These are phyloP conservation scores for Eumerus sabulonum DNA, from an alignment of 2,888 invertebrate genomes.

Conservation along the genomic window DNA sequence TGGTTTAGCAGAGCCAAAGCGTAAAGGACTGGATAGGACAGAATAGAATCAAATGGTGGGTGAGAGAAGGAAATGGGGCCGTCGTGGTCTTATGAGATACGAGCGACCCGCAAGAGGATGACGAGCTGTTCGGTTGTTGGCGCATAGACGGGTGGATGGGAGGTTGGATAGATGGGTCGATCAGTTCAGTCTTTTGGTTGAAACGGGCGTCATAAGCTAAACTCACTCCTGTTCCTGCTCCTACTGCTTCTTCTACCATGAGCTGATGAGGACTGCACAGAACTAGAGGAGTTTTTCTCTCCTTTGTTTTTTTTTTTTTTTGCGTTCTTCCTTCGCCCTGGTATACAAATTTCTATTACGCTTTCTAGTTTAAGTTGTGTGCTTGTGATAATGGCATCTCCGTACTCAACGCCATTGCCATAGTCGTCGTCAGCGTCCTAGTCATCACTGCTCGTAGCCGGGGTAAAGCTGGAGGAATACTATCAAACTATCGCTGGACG, in stretches of 20 bases:
- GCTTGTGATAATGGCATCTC: constrained; percentile 67
- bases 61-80: constrained; percentile 33
- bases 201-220: constrained; percentile 56
- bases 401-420: constrained; percentile 59
- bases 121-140: constrained; percentile 55
- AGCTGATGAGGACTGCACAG: constrained; percentile 26
- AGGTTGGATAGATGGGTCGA: constrained; percentile 55
- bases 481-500: constrained; percentile 34
- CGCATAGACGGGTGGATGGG: constrained; percentile 59
- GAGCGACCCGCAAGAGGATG: constrained; percentile 67
- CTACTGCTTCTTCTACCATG: constrained; percentile 7
- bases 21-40: constrained; percentile 41
- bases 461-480: constrained; percentile 64
- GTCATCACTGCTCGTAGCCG: constrained; percentile 60
- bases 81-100: constrained; percentile 68
- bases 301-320: no score
- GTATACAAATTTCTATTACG: constrained; percentile 66
- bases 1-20: constrained; percentile 58
- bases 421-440: no score
- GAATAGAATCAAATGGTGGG: constrained; percentile 15
- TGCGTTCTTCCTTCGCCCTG: constrained; percentile 30
- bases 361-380: constrained; percentile 68
- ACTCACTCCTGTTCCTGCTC: constrained; percentile 35
- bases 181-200: constrained; percentile 44
- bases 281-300: no score